Base-by-base conservation (phyloP, 2,797 vertebrate genomes). In the Craterocephalus amniculus region DNA sequence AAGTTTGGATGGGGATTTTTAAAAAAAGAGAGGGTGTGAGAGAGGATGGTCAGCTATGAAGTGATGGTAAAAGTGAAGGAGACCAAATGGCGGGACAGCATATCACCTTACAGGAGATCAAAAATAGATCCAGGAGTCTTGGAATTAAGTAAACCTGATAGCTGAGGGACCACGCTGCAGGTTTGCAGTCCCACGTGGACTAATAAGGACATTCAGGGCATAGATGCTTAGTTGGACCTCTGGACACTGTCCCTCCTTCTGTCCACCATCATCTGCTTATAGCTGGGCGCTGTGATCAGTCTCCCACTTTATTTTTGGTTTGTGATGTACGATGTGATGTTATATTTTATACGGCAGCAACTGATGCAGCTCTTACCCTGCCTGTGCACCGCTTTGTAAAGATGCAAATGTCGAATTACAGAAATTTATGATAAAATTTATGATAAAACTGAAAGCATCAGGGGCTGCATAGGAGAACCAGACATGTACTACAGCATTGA, bases 91-190 rank as follows among this genome's bases (percentile, higher is more conserved):
- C 71, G 65, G 67, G 70, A 74, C 48, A 2, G 73, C 10, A 40
- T 90, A 93, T 95, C 94, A 73, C 76, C 92, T 95, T 94, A 95
- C 94, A 79, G 80, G 22, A 83, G 87, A 81, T 92, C 92, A 84
- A 85, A 95, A 95, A 95, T 95, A 95, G 93, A 92, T 70, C 29
- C 77, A 71, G 67, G 88, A 89, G 94, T 94, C 94, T 95, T 94
- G 92, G 92, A 94, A 94, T 94, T 92, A 93, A 88, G 87, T 81
- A 87, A 94, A 94, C 92, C 87, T 75, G 93, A 95, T 93, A 92
- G 79, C 87, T 63, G 71, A 63, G 89, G 87, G 92, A 92, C 88
- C 58, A 35, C 32, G 77, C 59, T 62, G 74, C 67, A 79, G 80
- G 63, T 83, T 68, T 59, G 75, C 67, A 67, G 84, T 92, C 91